A percentile compares a stretch with the other conserved stretches of the same genome.
These are phyloP conservation scores for Falco naumanni DNA, from an alignment of 2,797 vertebrate genomes.

Conservation along the genomic window DNA sequence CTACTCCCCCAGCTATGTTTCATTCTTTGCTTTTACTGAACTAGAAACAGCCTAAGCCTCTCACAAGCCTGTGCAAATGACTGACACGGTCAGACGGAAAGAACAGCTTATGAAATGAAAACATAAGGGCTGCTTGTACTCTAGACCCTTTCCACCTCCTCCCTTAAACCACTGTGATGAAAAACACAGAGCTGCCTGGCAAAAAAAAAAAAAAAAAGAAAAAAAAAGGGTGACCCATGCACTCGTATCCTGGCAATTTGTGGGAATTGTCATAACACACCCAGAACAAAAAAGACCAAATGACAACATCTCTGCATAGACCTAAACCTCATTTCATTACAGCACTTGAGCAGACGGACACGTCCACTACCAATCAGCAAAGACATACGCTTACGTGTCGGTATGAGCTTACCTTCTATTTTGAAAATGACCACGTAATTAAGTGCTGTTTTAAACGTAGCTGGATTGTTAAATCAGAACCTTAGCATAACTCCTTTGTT, in stretches of 20 bases:
- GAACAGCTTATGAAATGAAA: not conserved
- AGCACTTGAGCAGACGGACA: fast-evolving
- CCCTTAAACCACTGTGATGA: not conserved
- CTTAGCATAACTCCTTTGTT: not conserved
- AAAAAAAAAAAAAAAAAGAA: not conserved
- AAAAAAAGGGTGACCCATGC: not conserved
- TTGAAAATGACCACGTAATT: not conserved
- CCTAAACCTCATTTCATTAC: not conserved
- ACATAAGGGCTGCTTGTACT: not conserved
- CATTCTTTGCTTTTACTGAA: not conserved
- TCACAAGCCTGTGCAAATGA: not conserved
- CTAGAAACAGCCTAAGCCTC: not conserved
- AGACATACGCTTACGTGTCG: not conserved
- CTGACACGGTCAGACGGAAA: not conserved
- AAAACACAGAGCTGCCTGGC: not conserved
- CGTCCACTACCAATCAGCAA: not conserved
- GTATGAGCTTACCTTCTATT: fast-evolving
- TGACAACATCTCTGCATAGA: not conserved
- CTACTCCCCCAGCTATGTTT: not conserved
- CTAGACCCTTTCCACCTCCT: not conserved
- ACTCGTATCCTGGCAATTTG: constrained; percentile 34
- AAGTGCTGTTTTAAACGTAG: not conserved
- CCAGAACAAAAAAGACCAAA: not conserved
- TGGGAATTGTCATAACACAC: not conserved
- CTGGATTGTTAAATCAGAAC: not conserved